Conservation (phyloP, 2,113 vertebrate genomes). For the Ovis aries region ARS-UI_Ramb_v3.0 NC_056056.1:37537501-37538000, state of each 20-base stretch:
- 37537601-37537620: background rate
- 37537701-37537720: background rate
- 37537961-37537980: fast-evolving
- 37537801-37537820: fast-evolving
- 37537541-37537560: background rate
- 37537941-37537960: background rate
- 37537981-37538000: background rate
- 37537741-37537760: background rate
- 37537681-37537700: background rate
- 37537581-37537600: fast-evolving
- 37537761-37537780: background rate
- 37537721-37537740: background rate
- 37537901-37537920: background rate
- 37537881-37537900: background rate
- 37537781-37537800: background rate
- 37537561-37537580: background rate
- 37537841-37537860: background rate
- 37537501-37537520: background rate
- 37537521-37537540: background rate
- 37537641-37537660: background rate
- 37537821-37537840: background rate
- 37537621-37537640: background rate
- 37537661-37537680: fast-evolving
- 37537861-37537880: background rate
- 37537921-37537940: fast-evolving